Conservation (phyloP, 1,140 invertebrate genomes). For the Dendrolimus kikuchii region DNA sequence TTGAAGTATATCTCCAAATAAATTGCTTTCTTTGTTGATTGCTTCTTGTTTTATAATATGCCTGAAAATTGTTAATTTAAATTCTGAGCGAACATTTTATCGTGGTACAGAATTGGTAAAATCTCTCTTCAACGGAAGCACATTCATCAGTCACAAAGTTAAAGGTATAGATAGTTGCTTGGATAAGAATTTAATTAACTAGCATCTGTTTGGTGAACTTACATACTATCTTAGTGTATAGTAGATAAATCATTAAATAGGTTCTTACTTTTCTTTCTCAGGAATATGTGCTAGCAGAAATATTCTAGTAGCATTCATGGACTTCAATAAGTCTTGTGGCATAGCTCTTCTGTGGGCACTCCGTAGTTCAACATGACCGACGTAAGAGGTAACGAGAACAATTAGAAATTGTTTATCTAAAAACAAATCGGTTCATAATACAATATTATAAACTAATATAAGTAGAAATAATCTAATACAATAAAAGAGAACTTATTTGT, state of each 20-base stretch:
- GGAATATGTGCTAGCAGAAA: conserved; percentile 81
- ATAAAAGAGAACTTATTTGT: too few species aligned
- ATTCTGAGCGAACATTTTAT: too few species aligned
- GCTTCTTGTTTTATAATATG: conserved; percentile 71
- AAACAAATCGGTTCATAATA: conserved; percentile 11
- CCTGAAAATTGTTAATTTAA: too few species aligned
- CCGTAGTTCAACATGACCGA: conserved; percentile 79
- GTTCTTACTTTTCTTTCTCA: conserved; percentile 54
- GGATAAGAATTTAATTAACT: too few species aligned
- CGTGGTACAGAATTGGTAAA: too few species aligned
- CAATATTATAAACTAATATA: too few species aligned
- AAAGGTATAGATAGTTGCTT: too few species aligned
- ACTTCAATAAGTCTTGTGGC: conserved; percentile 68
- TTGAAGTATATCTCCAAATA: conserved; percentile 83
- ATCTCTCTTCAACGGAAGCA: too few species aligned
- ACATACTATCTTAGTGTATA: background rate
- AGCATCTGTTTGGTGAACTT: too few species aligned
- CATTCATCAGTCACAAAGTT: too few species aligned
- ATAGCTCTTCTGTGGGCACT: conserved; percentile 80
- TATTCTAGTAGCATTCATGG: conserved; percentile 75
- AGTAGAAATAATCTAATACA: too few species aligned
- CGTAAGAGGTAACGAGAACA: conserved; percentile 84
- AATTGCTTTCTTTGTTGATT: conserved; percentile 75
- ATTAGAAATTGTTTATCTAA: conserved; percentile 48
- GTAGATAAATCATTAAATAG: conserved; percentile 5